A percentile compares a stretch with the other conserved stretches of the same genome.
Conservation (phyloP, 2,888 invertebrate species). For the Auanema sp. region DNA sequence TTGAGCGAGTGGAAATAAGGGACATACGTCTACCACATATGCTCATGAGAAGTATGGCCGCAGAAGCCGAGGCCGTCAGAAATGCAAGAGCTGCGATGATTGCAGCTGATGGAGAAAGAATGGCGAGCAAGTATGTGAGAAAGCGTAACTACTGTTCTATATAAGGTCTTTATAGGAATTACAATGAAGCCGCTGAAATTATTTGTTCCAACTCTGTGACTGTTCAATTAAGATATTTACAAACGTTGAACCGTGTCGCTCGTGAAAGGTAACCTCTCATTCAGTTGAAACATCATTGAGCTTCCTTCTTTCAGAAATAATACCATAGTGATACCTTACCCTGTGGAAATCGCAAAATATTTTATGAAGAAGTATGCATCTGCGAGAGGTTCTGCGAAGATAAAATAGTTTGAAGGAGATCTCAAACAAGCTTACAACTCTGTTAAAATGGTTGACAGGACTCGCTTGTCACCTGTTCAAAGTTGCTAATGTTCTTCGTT, state of each 20-base stretch:
- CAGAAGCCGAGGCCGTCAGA: slow-evolving; percentile 88
- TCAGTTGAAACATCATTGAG: background rate
- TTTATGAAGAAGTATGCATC: slow-evolving; percentile 28
- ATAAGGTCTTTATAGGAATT: slow-evolving; percentile 24
- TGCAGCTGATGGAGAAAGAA: slow-evolving; percentile 59
- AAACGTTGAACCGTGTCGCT: slow-evolving; percentile 53
- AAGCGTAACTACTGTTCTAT: background rate
- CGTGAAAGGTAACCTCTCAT: slow-evolving; percentile 30
- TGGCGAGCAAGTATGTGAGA: slow-evolving; percentile 47
- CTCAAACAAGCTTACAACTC: no score
- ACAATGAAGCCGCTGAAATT: slow-evolving; percentile 91
- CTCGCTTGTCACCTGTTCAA: no score
- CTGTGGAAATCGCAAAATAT: slow-evolving; percentile 49
- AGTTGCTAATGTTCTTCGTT: no score
- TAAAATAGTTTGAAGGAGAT: no score
- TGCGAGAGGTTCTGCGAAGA: background rate
- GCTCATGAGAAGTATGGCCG: slow-evolving; percentile 90
- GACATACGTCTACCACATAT: slow-evolving; percentile 88
- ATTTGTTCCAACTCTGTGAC: slow-evolving; percentile 91
- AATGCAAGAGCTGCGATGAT: slow-evolving; percentile 76
- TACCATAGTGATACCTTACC: slow-evolving; percentile 58
- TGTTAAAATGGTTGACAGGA: no score
- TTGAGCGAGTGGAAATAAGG: slow-evolving; percentile 73
- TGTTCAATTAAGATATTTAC: slow-evolving; percentile 84
- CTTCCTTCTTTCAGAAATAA: slow-evolving; percentile 39